Conservation (phyloP, 2,797 vertebrate species). For the Epinephelus malabaricus region DNA sequence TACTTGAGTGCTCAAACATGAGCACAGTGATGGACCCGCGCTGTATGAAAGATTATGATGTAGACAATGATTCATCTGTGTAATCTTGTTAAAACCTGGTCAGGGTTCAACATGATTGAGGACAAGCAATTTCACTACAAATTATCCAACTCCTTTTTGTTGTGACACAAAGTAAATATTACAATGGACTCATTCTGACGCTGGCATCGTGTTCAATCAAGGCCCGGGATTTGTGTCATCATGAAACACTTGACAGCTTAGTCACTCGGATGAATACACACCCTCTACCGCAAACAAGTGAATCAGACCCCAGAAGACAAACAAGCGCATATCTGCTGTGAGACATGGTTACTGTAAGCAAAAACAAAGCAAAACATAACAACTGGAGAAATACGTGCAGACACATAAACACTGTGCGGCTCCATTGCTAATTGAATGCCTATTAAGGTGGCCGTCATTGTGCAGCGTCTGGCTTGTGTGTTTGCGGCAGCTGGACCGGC, state of each 20-base stretch:
- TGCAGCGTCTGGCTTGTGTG: constrained; percentile 12
- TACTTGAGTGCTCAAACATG: neutral
- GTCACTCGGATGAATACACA: constrained; percentile 26
- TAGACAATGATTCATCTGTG: constrained; percentile 8
- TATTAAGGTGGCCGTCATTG: constrained; percentile 8
- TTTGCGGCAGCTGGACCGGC: neutral
- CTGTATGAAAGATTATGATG: constrained; percentile 18
- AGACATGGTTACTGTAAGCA: constrained; percentile 29
- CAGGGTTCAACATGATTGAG: neutral
- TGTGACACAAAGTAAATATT: neutral
- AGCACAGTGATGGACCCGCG: neutral
- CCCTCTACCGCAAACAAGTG: constrained; percentile 35
- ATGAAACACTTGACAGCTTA: constrained; percentile 17
- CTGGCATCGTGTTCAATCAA: neutral
- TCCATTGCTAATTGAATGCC: constrained; percentile 36
- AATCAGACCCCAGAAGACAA: constrained; percentile 53
- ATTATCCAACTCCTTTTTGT: neutral
- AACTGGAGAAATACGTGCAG: neutral
- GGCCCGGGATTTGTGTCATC: constrained; percentile 3
- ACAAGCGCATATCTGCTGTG: constrained; percentile 26
- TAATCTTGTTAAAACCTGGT: constrained; percentile 14
- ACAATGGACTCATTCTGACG: neutral
- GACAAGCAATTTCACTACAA: neutral
- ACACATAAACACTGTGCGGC: neutral
- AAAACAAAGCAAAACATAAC: constrained; percentile 33